A percentile compares a stretch with the other conserved stretches of the same genome.
These are phyloP conservation scores for Chaetogeoica ovagalla DNA, from an alignment of 2,888 invertebrate species.

Conservation along the genomic window DNA sequence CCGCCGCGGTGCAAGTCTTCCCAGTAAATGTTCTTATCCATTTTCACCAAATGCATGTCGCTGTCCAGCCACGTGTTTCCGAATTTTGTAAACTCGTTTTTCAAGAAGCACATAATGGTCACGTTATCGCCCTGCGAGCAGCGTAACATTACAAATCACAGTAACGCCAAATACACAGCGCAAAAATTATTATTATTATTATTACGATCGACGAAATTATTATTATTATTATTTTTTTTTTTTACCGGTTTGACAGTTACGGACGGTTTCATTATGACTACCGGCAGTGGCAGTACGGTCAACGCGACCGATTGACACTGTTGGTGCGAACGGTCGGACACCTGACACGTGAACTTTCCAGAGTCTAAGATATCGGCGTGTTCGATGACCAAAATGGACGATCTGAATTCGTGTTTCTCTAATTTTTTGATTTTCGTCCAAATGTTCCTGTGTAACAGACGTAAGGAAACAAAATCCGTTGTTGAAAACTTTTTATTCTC, in stretches of 20 bases:
- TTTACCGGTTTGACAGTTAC: conserved; percentile 73
- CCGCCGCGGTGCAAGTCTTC: conserved; percentile 79
- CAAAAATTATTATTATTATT: no score
- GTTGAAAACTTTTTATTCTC: no score
- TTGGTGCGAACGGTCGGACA: conserved; percentile 70
- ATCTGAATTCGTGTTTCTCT: conserved; percentile 67
- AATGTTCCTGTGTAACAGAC: conserved; percentile 65
- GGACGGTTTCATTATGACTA: conserved; percentile 71
- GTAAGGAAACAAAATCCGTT: no score
- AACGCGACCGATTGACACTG: conserved; percentile 70
- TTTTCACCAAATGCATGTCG: conserved; percentile 73
- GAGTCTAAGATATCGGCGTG: conserved; percentile 72
- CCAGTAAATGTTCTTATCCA: conserved; percentile 77
- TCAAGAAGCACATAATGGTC: conserved; percentile 72
- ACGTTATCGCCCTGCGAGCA: conserved; percentile 68
- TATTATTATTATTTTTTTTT: no score
- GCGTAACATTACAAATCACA: not conserved
- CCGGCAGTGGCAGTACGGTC: conserved; percentile 67
- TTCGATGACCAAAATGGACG: conserved; percentile 70
- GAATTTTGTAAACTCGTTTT: conserved; percentile 65
- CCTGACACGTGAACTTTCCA: conserved; percentile 80
- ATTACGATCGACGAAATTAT: not conserved
- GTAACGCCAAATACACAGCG: no score
- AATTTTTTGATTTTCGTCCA: conserved; percentile 67
- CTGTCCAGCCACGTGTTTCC: conserved; percentile 81